Percentiles rank a stretch among this genome's conserved stretches.
phyloP scores from a whole-genome alignment of 2,888 invertebrate genomes.

The Steinernema hermaphroditum region DNA sequence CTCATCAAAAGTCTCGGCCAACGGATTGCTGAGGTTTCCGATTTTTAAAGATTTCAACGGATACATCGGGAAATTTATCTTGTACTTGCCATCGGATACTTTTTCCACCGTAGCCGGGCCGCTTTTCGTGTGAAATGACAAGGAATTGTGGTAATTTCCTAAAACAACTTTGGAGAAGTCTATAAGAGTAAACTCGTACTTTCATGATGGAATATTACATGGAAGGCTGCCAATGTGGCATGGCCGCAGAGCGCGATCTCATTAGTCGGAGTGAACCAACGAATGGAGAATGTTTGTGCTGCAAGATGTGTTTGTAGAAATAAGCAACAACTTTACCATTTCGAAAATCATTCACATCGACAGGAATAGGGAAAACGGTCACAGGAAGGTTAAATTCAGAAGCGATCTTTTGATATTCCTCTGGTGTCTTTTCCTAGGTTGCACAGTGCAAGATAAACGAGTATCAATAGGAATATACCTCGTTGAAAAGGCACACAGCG shows the following conservation, averaged over 20 bases:
- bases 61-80: slow-evolving; percentile 62
- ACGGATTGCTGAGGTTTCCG: slow-evolving; percentile 35
- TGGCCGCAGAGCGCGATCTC: slow-evolving; percentile 72
- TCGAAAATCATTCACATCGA: slow-evolving; percentile 37
- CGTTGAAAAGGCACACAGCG: slow-evolving; percentile 69
- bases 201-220: slow-evolving; percentile 70
- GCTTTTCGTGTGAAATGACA: slow-evolving; percentile 53
- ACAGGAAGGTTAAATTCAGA: slow-evolving; percentile 71
- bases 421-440: too few species aligned
- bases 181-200: too few species aligned
- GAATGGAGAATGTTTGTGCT: slow-evolving; percentile 68
- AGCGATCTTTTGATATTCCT: slow-evolving; percentile 69
- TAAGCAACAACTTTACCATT: too few species aligned
- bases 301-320: too few species aligned
- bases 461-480: too few species aligned
- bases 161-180: too few species aligned
- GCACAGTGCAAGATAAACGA: slow-evolving; percentile 62
- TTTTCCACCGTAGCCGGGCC: slow-evolving; percentile 42
- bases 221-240: slow-evolving; percentile 71
- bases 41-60: slow-evolving; percentile 45
- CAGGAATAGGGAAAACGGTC: slow-evolving; percentile 69
- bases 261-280: slow-evolving; percentile 72
- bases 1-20: slow-evolving; percentile 41
- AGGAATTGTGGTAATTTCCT: slow-evolving; percentile 62
- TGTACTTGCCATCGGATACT: slow-evolving; percentile 35